Evolutionary conservation across 2,888 invertebrate genomes (phyloP).

Genomic region (Euclidia mi): DNA sequence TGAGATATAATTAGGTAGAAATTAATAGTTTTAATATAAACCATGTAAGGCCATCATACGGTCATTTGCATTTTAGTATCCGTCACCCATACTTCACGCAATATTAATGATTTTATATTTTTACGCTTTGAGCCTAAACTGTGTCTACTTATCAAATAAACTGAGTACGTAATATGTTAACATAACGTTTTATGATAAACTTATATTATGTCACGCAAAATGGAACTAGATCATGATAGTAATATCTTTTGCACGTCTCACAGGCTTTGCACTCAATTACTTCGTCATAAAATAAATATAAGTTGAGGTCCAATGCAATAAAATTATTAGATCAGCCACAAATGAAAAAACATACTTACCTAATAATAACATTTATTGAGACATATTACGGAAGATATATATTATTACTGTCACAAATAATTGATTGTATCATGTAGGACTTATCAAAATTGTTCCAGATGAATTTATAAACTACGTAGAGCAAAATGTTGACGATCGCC

Average conservation of each 20-base stretch:
- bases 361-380: not conserved
- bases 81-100: conserved; percentile 37
- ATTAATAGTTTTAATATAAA: conserved; percentile 70
- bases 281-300: conserved; percentile 5
- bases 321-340: not conserved
- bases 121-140: not conserved
- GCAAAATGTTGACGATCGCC: too few relatives aligned
- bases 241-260: not conserved
- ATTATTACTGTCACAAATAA: too few relatives aligned
- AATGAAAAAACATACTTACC: not conserved
- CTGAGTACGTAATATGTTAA: conserved; percentile 29
- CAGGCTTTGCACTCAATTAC: not conserved
- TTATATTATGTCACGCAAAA: conserved; percentile 1
- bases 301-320: not conserved
- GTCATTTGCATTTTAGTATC: conserved; percentile 58
- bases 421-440: too few relatives aligned
- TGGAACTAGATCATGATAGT: not conserved
- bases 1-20: conserved; percentile 74
- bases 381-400: too few relatives aligned
- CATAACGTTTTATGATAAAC: conserved; percentile 26
- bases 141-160: not conserved
- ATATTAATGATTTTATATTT: conserved; percentile 27
- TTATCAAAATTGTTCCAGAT: too few relatives aligned
- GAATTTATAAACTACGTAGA: too few relatives aligned
- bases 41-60: conserved; percentile 56